Percentiles rank a stretch among this genome's conserved stretches.
Conservation (phyloP, 2,113 vertebrate species). For the Daubentonia madagascariensis region DNA sequence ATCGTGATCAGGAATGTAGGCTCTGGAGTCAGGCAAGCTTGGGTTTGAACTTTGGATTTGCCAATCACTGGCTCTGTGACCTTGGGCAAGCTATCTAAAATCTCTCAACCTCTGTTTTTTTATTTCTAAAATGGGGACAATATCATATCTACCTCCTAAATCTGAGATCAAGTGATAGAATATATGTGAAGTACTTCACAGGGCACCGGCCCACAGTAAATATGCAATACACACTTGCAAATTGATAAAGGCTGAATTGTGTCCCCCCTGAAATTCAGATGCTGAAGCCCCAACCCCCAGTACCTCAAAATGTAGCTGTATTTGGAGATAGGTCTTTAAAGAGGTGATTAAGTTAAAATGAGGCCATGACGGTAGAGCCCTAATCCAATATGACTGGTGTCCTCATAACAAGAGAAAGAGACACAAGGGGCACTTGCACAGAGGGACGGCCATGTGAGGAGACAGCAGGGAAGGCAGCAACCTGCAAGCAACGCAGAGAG, state of each 20-base stretch:
- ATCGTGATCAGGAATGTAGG: background rate
- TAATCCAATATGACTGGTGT: background rate
- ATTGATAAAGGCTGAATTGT: background rate
- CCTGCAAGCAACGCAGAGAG: background rate
- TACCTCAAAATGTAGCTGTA: background rate
- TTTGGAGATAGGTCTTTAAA: background rate
- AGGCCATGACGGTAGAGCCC: background rate
- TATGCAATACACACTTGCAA: background rate
- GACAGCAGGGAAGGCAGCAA: background rate
- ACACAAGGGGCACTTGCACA: fast-evolving
- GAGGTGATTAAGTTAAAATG: background rate
- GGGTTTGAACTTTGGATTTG: background rate
- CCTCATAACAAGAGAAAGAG: background rate
- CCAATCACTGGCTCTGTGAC: background rate
- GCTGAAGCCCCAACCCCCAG: background rate
- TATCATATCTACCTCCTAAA: background rate
- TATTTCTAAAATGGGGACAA: background rate
- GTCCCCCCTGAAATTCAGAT: background rate
- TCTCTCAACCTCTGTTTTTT: background rate
- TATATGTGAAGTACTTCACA: background rate
- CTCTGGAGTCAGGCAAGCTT: background rate
- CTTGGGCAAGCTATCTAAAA: background rate
- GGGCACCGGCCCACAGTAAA: background rate
- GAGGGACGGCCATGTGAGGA: fast-evolving
- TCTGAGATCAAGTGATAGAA: background rate